phyloP scores from a whole-genome alignment of 2,113 vertebrate species.

The Phainopepla nitens region DNA sequence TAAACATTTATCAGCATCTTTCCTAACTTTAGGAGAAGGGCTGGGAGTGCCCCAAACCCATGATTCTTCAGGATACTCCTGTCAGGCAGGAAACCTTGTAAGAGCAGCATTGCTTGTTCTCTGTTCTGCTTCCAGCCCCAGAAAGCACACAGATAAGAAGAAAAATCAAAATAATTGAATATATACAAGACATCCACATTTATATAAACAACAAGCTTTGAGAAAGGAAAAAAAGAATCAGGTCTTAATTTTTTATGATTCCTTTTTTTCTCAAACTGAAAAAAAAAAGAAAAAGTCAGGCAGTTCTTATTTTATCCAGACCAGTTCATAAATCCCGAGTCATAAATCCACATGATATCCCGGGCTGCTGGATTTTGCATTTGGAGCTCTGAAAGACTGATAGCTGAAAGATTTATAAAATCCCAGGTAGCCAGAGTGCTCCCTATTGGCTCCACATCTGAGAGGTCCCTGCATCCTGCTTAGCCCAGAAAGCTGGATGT shows the following conservation, averaged over 20 bases:
- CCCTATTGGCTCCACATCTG: conserved; percentile 36
- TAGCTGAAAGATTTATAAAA: conserved; percentile 64
- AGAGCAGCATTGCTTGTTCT: not conserved
- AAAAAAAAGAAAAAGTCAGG: not conserved
- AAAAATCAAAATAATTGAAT: not conserved
- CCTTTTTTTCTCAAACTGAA: not conserved
- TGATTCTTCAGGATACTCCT: not conserved
- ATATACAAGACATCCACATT: not conserved
- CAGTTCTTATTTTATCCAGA: conserved; percentile 64
- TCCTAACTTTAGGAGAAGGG: not conserved
- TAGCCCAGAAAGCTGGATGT: not conserved
- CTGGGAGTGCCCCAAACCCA: not conserved
- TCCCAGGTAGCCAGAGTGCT: conserved; percentile 20
- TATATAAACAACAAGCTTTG: not conserved
- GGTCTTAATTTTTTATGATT: not conserved
- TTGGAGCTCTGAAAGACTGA: conserved; percentile 57
- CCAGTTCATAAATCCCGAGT: conserved; percentile 58
- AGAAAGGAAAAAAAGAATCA: not conserved
- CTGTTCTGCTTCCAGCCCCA: not conserved
- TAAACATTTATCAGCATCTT: not conserved
- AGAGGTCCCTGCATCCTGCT: not conserved
- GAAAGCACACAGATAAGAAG: not conserved
- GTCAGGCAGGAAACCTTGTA: not conserved
- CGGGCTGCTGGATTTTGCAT: conserved; percentile 63
- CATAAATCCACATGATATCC: conserved; percentile 64